These are phyloP conservation scores for Bombylius major DNA, from an alignment of 2,888 invertebrate genomes.

Conservation along the genomic window DNA sequence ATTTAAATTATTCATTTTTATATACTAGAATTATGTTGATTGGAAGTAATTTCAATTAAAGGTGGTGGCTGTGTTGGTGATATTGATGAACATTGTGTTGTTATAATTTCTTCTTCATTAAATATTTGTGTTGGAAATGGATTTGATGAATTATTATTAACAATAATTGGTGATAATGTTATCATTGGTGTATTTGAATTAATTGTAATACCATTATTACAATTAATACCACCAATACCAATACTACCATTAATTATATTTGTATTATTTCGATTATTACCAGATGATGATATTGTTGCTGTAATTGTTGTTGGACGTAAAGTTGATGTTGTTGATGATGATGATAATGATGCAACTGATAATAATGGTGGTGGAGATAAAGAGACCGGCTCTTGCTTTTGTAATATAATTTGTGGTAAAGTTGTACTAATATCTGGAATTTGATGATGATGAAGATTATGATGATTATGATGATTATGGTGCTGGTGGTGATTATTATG, in stretches of 20 bases:
- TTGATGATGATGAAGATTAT: conserved; percentile 12
- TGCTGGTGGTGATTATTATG: conserved; percentile 11
- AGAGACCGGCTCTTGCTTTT: conserved; percentile 13
- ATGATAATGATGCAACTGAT: conserved; percentile 8
- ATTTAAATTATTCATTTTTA: background rate
- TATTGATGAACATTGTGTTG: conserved; percentile 2
- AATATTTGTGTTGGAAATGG: conserved; percentile 17
- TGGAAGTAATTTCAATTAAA: background rate
- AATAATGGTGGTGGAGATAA: conserved; percentile 6
- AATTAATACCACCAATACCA: no score
- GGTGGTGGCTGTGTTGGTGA: background rate
- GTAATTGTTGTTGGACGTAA: background rate
- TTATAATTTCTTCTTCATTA: conserved; percentile 12
- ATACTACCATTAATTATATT: no score
- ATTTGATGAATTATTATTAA: conserved; percentile 23
- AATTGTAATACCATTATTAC: conserved; percentile 2
- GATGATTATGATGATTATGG: background rate
- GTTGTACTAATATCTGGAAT: conserved; percentile 20
- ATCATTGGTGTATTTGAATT: conserved; percentile 14
- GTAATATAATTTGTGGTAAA: conserved; percentile 19
- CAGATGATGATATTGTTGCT: background rate
- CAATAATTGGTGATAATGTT: conserved; percentile 22
- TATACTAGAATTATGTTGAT: background rate
- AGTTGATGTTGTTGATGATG: conserved; percentile 12
- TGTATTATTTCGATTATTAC: no score